Conservation (phyloP, 2,113 vertebrate genomes). For the Patagioenas fasciata region DNA sequence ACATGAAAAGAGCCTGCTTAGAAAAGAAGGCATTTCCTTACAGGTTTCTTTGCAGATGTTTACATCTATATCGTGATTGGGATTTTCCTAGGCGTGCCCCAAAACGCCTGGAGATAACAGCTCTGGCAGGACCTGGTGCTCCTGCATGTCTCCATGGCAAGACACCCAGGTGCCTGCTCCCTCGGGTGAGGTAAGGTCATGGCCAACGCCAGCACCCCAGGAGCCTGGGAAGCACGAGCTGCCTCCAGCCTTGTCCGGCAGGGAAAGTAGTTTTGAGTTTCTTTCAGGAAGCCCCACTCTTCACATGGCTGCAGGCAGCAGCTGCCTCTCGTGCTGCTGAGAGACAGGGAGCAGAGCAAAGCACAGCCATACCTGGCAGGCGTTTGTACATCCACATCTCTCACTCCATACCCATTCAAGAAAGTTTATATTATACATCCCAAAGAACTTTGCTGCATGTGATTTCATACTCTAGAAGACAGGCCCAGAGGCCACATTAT, state of each 20-base stretch:
- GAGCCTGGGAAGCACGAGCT: neutral
- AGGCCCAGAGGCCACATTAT: neutral
- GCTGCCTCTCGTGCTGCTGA: neutral
- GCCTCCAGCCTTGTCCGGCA: neutral
- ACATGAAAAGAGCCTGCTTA: neutral
- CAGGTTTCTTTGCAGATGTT: neutral
- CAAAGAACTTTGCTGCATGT: neutral
- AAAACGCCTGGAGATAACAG: neutral
- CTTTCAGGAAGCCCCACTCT: neutral
- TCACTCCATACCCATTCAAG: neutral
- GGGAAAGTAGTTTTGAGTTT: neutral
- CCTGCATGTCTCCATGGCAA: rapidly evolving
- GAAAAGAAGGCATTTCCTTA: neutral
- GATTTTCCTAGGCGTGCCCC: neutral
- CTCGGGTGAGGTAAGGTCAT: neutral
- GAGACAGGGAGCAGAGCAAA: neutral
- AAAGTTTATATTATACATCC: neutral
- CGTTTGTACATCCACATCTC: neutral
- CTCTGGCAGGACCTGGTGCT: neutral
- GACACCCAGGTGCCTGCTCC: neutral
- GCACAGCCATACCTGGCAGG: neutral
- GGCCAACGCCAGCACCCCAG: neutral
- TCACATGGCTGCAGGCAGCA: rapidly evolving
- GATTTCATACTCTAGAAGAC: neutral
- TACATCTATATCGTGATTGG: neutral